These are phyloP conservation scores for Brachystomella parvula DNA, from an alignment of 1,140 invertebrate species.

Conservation along the genomic window DNA sequence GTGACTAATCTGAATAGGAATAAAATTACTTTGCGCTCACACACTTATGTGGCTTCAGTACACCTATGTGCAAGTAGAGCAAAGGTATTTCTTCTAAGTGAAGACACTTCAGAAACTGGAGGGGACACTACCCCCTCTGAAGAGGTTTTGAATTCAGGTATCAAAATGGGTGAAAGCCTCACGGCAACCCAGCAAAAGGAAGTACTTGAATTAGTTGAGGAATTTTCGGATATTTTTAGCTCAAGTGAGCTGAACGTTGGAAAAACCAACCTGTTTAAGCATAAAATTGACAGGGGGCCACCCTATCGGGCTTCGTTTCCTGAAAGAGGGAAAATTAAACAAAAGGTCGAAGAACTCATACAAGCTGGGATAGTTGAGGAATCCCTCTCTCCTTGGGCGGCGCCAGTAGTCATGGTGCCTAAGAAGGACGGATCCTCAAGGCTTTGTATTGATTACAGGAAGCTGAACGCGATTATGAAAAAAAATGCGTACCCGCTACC, in stretches of 20 bases:
- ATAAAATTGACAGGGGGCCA: slow-evolving; percentile 17
- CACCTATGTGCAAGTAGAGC: not conserved
- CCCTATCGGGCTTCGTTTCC: slow-evolving; percentile 13
- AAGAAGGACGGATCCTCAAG: slow-evolving; percentile 23
- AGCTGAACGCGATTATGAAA: slow-evolving; percentile 45
- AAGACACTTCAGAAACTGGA: not conserved
- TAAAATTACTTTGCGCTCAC: not conserved
- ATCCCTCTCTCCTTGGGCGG: slow-evolving; percentile 32
- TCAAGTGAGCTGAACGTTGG: not conserved
- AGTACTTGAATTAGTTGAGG: not conserved
- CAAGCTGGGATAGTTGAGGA: slow-evolving; percentile 41
- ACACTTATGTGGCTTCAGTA: not conserved
- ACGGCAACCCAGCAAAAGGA: not conserved
- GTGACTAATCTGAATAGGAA: not conserved
- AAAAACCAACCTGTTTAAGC: slow-evolving; percentile 13
- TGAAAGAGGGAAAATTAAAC: slow-evolving; percentile 35
- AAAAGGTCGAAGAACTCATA: slow-evolving; percentile 42
- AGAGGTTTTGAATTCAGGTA: not conserved
- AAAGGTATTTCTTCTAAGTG: not conserved
- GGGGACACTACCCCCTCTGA: not conserved
- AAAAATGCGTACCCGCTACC: slow-evolving; percentile 43
- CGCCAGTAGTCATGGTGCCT: slow-evolving; percentile 15
- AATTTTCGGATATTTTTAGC: not conserved
- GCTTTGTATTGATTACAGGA: slow-evolving; percentile 43
- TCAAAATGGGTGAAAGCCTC: not conserved